Conservation (phyloP, 1,140 invertebrate genomes). For the Antheraea mylitta region DNA sequence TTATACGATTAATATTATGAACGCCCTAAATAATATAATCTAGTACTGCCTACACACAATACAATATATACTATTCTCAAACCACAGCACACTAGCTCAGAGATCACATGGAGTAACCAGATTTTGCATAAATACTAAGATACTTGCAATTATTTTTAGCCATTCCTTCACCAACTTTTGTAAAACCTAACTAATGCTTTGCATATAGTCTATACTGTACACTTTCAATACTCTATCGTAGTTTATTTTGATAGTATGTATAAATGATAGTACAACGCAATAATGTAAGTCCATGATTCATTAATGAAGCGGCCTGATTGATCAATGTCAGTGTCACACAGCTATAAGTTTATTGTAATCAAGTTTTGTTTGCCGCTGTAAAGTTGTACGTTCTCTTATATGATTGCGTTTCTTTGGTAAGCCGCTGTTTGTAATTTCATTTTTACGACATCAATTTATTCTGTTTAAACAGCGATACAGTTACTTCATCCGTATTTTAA, state of each 20-base stretch:
- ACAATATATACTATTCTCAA: too few species aligned
- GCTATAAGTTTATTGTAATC: conserved; percentile 7
- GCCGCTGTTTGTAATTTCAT: not conserved
- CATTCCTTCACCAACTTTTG: too few species aligned
- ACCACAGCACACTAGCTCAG: too few species aligned
- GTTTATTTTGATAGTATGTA: not conserved
- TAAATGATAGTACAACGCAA: not conserved
- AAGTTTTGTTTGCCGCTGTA: not conserved
- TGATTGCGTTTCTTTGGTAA: not conserved
- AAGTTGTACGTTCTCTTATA: not conserved
- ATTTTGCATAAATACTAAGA: too few species aligned
- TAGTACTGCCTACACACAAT: too few species aligned
- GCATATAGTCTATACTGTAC: too few species aligned
- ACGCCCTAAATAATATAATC: too few species aligned
- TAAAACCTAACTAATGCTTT: too few species aligned
- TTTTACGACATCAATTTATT: not conserved
- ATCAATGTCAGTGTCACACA: conserved; percentile 38
- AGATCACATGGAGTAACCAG: too few species aligned
- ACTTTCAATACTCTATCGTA: not conserved
- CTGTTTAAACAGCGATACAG: not conserved
- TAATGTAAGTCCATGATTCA: conserved; percentile 31
- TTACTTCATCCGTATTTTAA: not conserved
- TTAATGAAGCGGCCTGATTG: conserved; percentile 24
- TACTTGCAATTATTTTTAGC: too few species aligned
- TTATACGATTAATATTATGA: too few species aligned